Percentiles rank a stretch among this genome's conserved stretches.
These are phyloP conservation scores for Chloebia gouldiae DNA, from an alignment of 2,113 vertebrate species.

Conservation along the genomic window DNA sequence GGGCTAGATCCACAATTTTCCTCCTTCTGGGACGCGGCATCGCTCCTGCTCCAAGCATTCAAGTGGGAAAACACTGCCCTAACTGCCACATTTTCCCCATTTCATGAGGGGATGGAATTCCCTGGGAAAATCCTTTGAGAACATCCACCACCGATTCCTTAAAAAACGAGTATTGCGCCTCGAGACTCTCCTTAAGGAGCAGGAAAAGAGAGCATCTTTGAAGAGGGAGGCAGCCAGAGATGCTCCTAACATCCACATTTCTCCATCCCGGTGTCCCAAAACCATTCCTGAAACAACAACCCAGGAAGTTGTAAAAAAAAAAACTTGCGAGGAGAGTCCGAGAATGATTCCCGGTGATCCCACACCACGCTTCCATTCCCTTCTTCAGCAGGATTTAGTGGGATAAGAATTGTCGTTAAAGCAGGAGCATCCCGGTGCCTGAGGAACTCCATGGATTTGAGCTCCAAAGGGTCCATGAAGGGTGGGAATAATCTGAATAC, in stretches of 20 bases:
- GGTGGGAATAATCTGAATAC: background rate
- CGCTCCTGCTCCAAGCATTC: background rate
- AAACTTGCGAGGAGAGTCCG: background rate
- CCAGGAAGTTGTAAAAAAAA: rapidly evolving
- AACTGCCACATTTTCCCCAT: background rate
- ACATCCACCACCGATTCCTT: background rate
- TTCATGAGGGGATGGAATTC: background rate
- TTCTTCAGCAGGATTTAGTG: background rate
- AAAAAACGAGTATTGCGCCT: background rate
- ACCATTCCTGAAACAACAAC: background rate
- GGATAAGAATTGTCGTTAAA: too few species aligned
- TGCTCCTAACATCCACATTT: background rate
- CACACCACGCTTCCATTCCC: background rate
- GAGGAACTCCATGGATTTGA: background rate
- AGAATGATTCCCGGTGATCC: background rate
- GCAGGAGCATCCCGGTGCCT: background rate
- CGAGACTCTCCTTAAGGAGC: background rate
- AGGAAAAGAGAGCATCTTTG: background rate
- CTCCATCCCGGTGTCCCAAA: background rate
- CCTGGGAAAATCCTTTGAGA: background rate
- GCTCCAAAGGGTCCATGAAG: background rate
- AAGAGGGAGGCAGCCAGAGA: background rate
- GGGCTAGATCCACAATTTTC: too few species aligned
- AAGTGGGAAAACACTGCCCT: background rate
- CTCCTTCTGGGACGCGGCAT: background rate